These are phyloP conservation scores for Marasmarcha lunaedactyla DNA, from an alignment of 2,888 invertebrate genomes.

Conservation along the genomic window DNA sequence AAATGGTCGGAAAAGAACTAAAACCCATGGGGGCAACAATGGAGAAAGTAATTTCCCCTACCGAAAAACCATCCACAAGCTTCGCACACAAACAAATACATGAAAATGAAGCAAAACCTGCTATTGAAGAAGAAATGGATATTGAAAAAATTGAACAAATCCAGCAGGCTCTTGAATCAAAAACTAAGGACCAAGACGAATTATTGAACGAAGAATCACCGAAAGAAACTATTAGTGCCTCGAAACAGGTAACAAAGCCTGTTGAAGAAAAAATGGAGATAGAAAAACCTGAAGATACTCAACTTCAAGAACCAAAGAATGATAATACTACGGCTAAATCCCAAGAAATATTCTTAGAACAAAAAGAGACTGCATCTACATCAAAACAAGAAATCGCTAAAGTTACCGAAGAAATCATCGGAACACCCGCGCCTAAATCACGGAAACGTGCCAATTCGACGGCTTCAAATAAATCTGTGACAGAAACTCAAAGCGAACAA, in stretches of 20 bases:
- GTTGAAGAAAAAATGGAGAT: too few relatives aligned
- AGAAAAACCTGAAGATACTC: not conserved
- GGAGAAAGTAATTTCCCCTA: too few relatives aligned
- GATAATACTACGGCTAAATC: slow-evolving; percentile 1
- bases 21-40: not conserved
- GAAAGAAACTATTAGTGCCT: too few relatives aligned
- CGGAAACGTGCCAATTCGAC: slow-evolving; percentile 19
- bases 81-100: too few relatives aligned
- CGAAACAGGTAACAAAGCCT: too few relatives aligned
- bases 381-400: slow-evolving; percentile 7
- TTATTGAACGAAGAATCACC: too few relatives aligned
- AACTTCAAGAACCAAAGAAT: not conserved
- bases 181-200: too few relatives aligned
- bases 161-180: too few relatives aligned
- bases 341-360: slow-evolving; percentile 7
- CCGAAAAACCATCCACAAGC: too few relatives aligned
- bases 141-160: not conserved
- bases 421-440: slow-evolving; percentile 13
- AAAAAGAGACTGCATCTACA: slow-evolving; percentile 5
- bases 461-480: slow-evolving; percentile 17
- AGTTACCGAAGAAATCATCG: slow-evolving; percentile 8
- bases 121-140: not conserved
- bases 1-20: not conserved
- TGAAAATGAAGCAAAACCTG: too few relatives aligned
- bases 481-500: slow-evolving; percentile 9